A percentile compares a stretch with the other conserved stretches of the same genome.
These are phyloP conservation scores for Danio choprae DNA, from an alignment of 2,797 vertebrate genomes.

Conservation along the genomic window DNA sequence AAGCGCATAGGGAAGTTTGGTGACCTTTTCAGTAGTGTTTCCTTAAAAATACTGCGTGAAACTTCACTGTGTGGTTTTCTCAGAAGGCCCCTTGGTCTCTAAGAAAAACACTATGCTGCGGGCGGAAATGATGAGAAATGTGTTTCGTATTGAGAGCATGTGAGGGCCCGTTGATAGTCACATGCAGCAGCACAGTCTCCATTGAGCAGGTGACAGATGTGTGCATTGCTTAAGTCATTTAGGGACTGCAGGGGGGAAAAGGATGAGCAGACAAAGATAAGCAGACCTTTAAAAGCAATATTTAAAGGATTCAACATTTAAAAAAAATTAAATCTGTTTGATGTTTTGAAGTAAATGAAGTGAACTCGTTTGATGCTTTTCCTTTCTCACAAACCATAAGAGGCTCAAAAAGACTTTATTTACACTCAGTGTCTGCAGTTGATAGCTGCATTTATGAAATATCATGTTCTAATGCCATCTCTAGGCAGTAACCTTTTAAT, in stretches of 20 bases:
- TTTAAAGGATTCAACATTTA: not conserved
- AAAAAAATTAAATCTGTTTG: slow-evolving; percentile 9
- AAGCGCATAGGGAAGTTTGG: slow-evolving; percentile 14
- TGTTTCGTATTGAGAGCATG: slow-evolving; percentile 22
- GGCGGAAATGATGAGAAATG: slow-evolving; percentile 30
- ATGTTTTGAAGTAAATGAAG: not conserved
- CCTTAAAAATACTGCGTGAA: slow-evolving; percentile 23
- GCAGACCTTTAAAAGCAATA: not conserved
- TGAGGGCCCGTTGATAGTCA: not conserved
- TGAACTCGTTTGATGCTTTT: not conserved
- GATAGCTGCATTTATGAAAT: too few relatives aligned
- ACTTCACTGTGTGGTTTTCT: slow-evolving; percentile 33
- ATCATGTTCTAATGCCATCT: too few relatives aligned
- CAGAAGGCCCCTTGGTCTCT: slow-evolving; percentile 26
- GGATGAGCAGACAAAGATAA: slow-evolving; percentile 7
- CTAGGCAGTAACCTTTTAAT: too few relatives aligned
- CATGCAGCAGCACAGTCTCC: slow-evolving; percentile 6
- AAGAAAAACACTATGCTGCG: slow-evolving; percentile 35
- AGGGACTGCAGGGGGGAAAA: not conserved
- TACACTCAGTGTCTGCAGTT: too few relatives aligned
- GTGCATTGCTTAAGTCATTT: slow-evolving; percentile 10
- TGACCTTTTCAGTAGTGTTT: slow-evolving; percentile 24
- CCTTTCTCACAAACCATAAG: not conserved
- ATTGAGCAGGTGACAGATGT: slow-evolving; percentile 37
- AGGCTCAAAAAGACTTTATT: not conserved